Evolutionary conservation across 64 coral and sea anemone species (phyloP), one percentile per base, ranked within the genome.

Genomic region (Dendronephthya gigantea): DNA sequence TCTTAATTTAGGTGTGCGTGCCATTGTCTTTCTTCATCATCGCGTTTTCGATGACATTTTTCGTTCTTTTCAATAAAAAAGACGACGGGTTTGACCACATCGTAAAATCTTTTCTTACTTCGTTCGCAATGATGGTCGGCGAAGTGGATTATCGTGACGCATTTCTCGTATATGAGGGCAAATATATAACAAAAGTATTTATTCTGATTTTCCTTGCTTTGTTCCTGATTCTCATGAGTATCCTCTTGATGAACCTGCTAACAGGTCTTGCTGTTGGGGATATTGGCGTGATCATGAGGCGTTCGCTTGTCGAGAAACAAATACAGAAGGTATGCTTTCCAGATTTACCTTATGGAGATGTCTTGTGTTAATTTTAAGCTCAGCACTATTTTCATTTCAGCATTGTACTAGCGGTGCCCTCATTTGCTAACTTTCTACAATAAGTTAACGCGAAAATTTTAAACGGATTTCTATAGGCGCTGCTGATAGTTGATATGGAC

Each of bases 401-500:
- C 29, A n/a, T 66, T 66, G 58, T 66, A 45, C 11, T 11, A 45
- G 41, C 4, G 4, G 11, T 45, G 4, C 41, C 41, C 41, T 4
- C 58, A 66, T 22, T 30, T 30, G 14, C 19, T n/a, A n/a, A n/a
- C n/a, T n/a, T 22, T 30, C 22, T 66, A n/a, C 19, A 66, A 22
- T n/a, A 30, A 66, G 19, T 5, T n/a, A 66, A 66, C 6, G 22
- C 6, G 22, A 66, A 15, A n/a, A 30, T 5, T 30, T 30, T 17
- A 3, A 66, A 30, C 37, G 72, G 15, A 17, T 0, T 16, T 79
- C 37, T 74, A 17, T 79, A 79, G 72, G 72, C 72, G 7, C 10
- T 79, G 72, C 22, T 79, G 72, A 79, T 79, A 15, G 72, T 79
- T 13, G 72, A 79, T 29, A 79, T 79, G 72, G 72, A 79, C 72